Percentiles rank a stretch among this genome's conserved stretches.
These are phyloP conservation scores for Seladonia tumulorum DNA, from an alignment of 2,888 invertebrate species.

Conservation along the genomic window DNA sequence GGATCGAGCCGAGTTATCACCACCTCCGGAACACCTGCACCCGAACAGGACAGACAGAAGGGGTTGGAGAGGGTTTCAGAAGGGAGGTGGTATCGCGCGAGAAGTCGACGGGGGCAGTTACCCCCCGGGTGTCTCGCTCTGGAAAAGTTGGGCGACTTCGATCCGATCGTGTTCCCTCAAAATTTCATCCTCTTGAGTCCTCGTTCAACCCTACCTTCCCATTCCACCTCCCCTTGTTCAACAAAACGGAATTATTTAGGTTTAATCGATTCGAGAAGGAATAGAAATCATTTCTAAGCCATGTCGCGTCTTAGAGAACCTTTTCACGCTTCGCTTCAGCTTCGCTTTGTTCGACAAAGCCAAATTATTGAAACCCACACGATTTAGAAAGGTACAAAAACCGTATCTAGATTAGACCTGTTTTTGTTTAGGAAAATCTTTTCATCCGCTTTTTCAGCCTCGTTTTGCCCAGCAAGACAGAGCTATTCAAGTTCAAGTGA, in stretches of 20 bases:
- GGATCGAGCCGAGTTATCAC: conserved; percentile 83
- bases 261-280: background rate
- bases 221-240: background rate
- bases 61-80: conserved; percentile 53
- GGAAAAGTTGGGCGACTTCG: conserved; percentile 67
- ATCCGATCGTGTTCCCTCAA: conserved; percentile 4
- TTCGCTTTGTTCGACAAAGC: too few species aligned
- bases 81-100: conserved; percentile 75
- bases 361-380: too few species aligned
- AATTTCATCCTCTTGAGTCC: background rate
- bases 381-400: too few species aligned
- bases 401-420: too few species aligned
- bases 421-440: too few species aligned
- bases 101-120: conserved; percentile 77
- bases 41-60: conserved; percentile 57
- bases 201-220: too few species aligned
- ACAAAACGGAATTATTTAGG: background rate
- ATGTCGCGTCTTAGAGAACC: too few species aligned
- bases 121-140: conserved; percentile 77
- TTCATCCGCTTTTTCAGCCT: too few species aligned
- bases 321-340: too few species aligned
- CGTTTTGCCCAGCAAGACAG: too few species aligned
- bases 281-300: background rate
- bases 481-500: too few species aligned
- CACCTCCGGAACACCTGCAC: conserved; percentile 79